These are phyloP conservation scores for Artemisiospiza belli DNA, from an alignment of 2,113 vertebrate genomes.

Conservation along the genomic window DNA sequence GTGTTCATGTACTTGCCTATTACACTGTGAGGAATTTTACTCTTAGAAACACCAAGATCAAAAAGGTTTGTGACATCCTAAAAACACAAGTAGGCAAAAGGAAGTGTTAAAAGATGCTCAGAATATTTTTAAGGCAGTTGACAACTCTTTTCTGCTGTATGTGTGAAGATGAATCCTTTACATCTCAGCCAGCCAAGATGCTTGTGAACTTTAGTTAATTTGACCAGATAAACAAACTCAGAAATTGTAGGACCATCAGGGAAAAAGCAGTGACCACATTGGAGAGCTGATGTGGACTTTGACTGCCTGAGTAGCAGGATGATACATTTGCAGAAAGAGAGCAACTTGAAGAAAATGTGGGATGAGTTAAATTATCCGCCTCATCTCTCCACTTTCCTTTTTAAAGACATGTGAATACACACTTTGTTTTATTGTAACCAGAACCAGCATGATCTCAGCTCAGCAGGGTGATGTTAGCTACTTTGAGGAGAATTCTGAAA, in stretches of 20 bases:
- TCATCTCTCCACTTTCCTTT: neutral
- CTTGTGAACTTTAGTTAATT: neutral
- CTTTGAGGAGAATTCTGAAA: neutral
- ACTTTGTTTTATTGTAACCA: neutral
- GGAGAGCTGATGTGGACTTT: neutral
- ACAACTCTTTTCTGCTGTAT: neutral
- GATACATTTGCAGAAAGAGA: neutral
- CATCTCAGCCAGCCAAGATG: neutral
- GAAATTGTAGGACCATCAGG: neutral
- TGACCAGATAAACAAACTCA: neutral
- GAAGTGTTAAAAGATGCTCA: neutral
- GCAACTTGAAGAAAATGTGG: neutral
- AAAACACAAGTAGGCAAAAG: neutral
- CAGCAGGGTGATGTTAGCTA: neutral
- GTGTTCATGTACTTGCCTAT: conserved; percentile 82
- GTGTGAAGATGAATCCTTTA: neutral
- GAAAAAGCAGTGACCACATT: neutral
- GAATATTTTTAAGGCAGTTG: neutral
- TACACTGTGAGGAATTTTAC: conserved; percentile 91
- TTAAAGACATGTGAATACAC: neutral
- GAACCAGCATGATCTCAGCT: neutral
- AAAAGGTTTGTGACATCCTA: conserved; percentile 81
- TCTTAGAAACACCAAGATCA: conserved; percentile 84
- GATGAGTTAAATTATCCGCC: neutral
- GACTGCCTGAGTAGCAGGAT: neutral